Percentiles rank a stretch among this genome's conserved stretches.
Conservation (phyloP, 2,797 vertebrate species). For the Pristis pectinata region DNA sequence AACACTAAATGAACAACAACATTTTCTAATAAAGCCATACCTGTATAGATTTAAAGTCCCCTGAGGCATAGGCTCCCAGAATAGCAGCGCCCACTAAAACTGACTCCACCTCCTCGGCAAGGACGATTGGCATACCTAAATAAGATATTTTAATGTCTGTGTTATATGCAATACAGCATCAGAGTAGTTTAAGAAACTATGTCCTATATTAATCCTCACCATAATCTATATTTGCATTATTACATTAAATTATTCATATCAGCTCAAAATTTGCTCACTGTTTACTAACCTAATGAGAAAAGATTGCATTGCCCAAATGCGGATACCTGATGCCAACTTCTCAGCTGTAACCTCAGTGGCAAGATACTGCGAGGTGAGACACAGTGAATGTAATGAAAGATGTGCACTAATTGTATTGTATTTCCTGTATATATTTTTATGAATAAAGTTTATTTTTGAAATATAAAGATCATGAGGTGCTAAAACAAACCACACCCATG, state of each 20-base stretch:
- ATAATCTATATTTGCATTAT: not conserved
- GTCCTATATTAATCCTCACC: not conserved
- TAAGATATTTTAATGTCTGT: not conserved
- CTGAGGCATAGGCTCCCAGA: slow-evolving; percentile 84
- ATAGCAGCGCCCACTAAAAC: slow-evolving; percentile 84
- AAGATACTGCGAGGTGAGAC: no score
- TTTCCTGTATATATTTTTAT: no score
- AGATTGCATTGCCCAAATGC: no score
- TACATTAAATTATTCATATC: not conserved
- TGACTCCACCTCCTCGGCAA: slow-evolving; percentile 82
- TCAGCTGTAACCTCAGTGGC: no score
- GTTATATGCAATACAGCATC: not conserved
- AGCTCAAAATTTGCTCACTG: no score
- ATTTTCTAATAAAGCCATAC: slow-evolving; percentile 55
- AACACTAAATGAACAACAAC: not conserved
- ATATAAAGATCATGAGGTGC: no score
- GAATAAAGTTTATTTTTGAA: no score
- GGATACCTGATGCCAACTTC: no score
- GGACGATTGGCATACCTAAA: slow-evolving; percentile 76
- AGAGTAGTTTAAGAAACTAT: not conserved
- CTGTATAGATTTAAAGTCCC: slow-evolving; percentile 76
- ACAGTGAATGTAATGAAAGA: no score
- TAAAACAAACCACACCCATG: no score
- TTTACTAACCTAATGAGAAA: no score
- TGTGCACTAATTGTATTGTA: no score